Percentiles rank a stretch among this genome's conserved stretches.
Conservation (phyloP, 2,888 invertebrate species). For the Stenodema calcarata region DNA sequence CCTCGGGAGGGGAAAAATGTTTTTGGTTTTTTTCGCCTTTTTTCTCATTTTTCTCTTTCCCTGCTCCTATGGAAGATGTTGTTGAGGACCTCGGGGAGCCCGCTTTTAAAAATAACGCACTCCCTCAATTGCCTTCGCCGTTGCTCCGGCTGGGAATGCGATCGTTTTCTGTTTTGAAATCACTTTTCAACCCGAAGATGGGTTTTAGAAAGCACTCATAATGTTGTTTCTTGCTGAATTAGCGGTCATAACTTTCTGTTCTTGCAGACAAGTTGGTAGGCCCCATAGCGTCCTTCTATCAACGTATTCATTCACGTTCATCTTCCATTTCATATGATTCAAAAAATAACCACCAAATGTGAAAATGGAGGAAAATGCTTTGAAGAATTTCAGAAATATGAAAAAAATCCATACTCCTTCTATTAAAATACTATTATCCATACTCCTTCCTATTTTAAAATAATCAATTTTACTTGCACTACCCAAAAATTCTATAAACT, state of each 20-base stretch:
- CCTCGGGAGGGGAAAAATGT: background rate
- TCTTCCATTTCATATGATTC: background rate
- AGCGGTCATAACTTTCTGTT: background rate
- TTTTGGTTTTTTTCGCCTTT: conserved; percentile 29
- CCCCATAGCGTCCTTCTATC: background rate
- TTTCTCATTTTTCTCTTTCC: background rate
- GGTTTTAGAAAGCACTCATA: background rate
- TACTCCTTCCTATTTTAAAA: too few relatives aligned
- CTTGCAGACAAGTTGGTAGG: background rate
- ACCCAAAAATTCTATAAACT: too few relatives aligned
- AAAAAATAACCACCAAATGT: too few relatives aligned
- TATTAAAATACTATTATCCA: too few relatives aligned
- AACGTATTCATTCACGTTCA: background rate
- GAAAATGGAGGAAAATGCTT: too few relatives aligned
- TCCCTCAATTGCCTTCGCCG: background rate
- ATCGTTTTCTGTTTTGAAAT: conserved; percentile 2
- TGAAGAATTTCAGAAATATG: too few relatives aligned
- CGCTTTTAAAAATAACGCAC: background rate
- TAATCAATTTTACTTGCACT: too few relatives aligned
- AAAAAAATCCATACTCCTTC: too few relatives aligned
- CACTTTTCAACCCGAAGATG: background rate
- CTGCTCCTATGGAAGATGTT: background rate
- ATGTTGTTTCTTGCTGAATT: background rate
- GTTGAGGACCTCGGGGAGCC: background rate
- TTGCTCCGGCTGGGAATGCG: background rate